Conservation (phyloP, 2,113 vertebrate genomes). For the Gracilinanus agilis region DNA sequence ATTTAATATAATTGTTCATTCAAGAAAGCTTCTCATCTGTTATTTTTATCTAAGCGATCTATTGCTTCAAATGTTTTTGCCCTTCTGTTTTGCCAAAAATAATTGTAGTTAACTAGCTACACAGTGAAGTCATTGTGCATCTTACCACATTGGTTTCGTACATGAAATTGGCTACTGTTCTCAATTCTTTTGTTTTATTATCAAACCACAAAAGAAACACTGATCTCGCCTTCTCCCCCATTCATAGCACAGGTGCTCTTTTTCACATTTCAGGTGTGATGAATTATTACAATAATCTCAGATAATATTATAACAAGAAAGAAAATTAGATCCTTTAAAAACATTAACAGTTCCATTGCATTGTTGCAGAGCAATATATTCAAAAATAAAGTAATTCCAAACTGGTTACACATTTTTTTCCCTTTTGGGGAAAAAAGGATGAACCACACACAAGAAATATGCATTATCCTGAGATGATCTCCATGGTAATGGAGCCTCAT, state of each 20-base stretch:
- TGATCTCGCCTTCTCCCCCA: slow-evolving; percentile 24
- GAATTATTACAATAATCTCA: slow-evolving; percentile 55
- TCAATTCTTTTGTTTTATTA: slow-evolving; percentile 69
- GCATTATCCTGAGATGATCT: neutral
- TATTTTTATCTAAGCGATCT: slow-evolving; percentile 75
- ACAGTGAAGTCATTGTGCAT: slow-evolving; percentile 65
- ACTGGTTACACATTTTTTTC: neutral
- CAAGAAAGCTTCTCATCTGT: slow-evolving; percentile 71
- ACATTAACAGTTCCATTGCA: slow-evolving; percentile 15
- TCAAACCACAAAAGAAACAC: slow-evolving; percentile 47
- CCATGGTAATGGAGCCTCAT: slow-evolving; percentile 30
- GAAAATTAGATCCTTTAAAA: slow-evolving; percentile 19
- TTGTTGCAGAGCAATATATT: slow-evolving; percentile 33
- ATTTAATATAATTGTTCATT: slow-evolving; percentile 72
- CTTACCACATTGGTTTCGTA: slow-evolving; percentile 54
- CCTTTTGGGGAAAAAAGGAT: slow-evolving; percentile 4
- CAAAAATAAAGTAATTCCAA: slow-evolving; percentile 35
- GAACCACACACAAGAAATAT: neutral
- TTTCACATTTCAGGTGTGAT: slow-evolving; percentile 52
- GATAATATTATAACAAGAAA: slow-evolving; percentile 60
- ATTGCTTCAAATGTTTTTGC: slow-evolving; percentile 78
- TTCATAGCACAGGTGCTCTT: slow-evolving; percentile 27
- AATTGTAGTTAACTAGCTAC: slow-evolving; percentile 79
- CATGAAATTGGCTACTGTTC: slow-evolving; percentile 57
- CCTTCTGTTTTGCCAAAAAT: slow-evolving; percentile 81